These are phyloP conservation scores for Phrynocephalus forsythii DNA, from an alignment of 2,797 vertebrate species.

Conservation along the genomic window DNA sequence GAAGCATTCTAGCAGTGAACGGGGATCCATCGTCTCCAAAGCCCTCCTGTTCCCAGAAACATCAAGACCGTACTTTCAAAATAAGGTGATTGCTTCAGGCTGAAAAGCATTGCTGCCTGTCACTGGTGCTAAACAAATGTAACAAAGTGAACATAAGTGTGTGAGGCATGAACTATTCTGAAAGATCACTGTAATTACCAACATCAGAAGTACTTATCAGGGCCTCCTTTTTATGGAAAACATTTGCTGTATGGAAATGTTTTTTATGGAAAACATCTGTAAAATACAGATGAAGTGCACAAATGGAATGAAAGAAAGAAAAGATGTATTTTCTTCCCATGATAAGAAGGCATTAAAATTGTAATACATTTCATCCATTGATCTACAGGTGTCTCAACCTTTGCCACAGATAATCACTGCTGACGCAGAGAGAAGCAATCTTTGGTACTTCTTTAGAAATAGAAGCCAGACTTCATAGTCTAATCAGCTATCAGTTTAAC, in stretches of 20 bases:
- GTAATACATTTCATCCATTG: conserved; percentile 66
- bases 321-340: conserved; percentile 62
- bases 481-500: conserved; percentile 49
- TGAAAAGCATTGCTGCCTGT: conserved; percentile 61
- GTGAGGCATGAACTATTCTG: conserved; percentile 57
- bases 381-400: conserved; percentile 70
- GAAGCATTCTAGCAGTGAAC: not conserved
- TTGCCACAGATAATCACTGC: conserved; percentile 56
- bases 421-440: conserved; percentile 70
- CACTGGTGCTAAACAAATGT: conserved; percentile 65
- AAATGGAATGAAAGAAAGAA: conserved; percentile 74
- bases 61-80: conserved; percentile 56
- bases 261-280: conserved; percentile 52
- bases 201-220: conserved; percentile 71
- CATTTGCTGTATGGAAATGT: no score
- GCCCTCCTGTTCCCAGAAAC: not conserved
- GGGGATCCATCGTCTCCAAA: not conserved
- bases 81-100: conserved; percentile 52
- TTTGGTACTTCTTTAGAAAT: conserved; percentile 64
- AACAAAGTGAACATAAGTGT: conserved; percentile 64
- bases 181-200: conserved; percentile 72
- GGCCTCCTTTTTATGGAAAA: conserved; percentile 60
- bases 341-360: conserved; percentile 73
- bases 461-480: conserved; percentile 55
- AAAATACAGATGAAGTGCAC: conserved; percentile 66